Percentiles rank a stretch among this genome's conserved stretches.
These are phyloP conservation scores for Microdon myrmicae DNA, from an alignment of 2,888 invertebrate genomes.

Conservation along the genomic window DNA sequence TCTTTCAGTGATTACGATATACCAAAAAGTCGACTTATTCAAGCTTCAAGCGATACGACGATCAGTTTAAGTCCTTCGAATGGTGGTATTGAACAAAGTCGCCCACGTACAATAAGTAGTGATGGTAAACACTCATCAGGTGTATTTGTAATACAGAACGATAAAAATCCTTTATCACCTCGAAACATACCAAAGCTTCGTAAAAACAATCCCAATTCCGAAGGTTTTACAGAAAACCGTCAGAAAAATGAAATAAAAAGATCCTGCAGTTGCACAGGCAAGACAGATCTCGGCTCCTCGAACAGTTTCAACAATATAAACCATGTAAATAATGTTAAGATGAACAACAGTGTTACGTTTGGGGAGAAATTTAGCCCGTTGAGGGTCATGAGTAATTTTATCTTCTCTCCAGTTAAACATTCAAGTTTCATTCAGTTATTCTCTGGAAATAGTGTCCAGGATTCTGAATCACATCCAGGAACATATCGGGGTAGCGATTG, in stretches of 20 bases:
- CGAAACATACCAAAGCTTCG: constrained; percentile 61
- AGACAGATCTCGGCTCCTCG: constrained; percentile 44
- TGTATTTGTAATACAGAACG: constrained; percentile 61
- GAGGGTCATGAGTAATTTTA: constrained; percentile 66
- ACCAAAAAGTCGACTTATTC: constrained; percentile 45
- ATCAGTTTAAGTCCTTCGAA: constrained; percentile 53
- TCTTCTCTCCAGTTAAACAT: constrained; percentile 64
- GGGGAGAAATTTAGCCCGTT: constrained; percentile 66
- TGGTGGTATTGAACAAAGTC: constrained; percentile 34
- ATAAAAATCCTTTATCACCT: constrained; percentile 56
- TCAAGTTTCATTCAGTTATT: constrained; percentile 65
- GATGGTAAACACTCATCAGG: constrained; percentile 29
- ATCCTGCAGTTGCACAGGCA: constrained; percentile 52
- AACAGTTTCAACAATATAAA: constrained; percentile 46
- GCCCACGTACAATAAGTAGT: constrained; percentile 38
- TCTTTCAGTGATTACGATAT: constrained; percentile 55
- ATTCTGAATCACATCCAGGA: constrained; percentile 19
- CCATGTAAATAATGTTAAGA: constrained; percentile 43
- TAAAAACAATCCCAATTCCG: constrained; percentile 55
- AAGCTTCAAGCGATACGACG: constrained; percentile 48
- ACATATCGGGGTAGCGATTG: no score
- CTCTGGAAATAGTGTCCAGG: constrained; percentile 54
- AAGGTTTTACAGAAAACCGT: constrained; percentile 33
- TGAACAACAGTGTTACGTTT: constrained; percentile 53
- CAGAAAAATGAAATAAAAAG: constrained; percentile 45